Base-by-base conservation (phyloP, 1,140 invertebrate species). In the Pinna nobilis region DNA sequence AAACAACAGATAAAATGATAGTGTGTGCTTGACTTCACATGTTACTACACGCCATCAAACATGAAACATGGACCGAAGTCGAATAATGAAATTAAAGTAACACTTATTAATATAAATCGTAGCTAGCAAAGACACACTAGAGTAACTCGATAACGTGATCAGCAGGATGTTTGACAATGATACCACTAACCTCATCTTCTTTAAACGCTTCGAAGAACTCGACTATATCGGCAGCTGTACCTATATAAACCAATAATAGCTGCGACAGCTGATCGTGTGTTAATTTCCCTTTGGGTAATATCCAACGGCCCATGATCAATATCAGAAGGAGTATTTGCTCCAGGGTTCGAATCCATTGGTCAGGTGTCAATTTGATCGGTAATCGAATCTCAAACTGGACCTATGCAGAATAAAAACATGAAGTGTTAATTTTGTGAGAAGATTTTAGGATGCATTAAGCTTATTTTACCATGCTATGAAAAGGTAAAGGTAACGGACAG, bases 131-230 rank as follows among this genome's bases (percentile, higher is more conserved):
- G n/a, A n/a, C n/a, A n/a, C n/a, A n/a, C n/a, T n/a, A n/a, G n/a
- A n/a, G n/a, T n/a, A n/a, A n/a, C n/a, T n/a, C n/a, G n/a, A n/a
- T n/a, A n/a, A n/a, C n/a, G n/a, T n/a, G n/a, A n/a, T n/a, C n/a
- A n/a, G n/a, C n/a, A n/a, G n/a, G n/a, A n/a, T n/a, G n/a, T n/a
- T n/a, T n/a, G n/a, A n/a, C n/a, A n/a, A n/a, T n/a, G n/a, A n/a
- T n/a, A n/a, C n/a, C n/a, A n/a, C n/a, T n/a, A n/a, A 88, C 86
- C 79, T 82, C 70, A 25, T 85, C 77, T 79, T 88, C 87, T 51
- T 86, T 91, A 90, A 97, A 97, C 0, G 96, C 96, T 85, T 97
- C 96, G 87, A 97, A 97, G 88, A 98, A 97, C 87, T 98, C 96
- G 30, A 97, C 96, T 59, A 98, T 98, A 85, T 98, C 96, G 0